Conservation (phyloP, 2,797 vertebrate genomes). For the Lagodon rhomboides region DNA sequence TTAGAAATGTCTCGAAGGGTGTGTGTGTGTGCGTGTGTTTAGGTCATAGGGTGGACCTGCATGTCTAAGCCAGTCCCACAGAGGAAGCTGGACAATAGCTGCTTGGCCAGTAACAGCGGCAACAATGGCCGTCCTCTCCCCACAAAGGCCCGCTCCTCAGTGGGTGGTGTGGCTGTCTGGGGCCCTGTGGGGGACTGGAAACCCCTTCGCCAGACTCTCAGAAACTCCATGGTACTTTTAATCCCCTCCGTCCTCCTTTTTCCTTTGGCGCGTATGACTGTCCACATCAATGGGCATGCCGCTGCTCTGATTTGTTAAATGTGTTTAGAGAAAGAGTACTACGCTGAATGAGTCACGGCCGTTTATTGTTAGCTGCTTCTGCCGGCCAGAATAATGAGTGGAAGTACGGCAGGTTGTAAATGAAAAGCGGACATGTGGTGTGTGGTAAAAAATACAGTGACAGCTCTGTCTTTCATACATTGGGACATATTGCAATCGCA, state of each 20-base stretch:
- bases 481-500: not conserved
- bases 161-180: slow-evolving; percentile 76
- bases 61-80: slow-evolving; percentile 70
- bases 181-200: slow-evolving; percentile 63
- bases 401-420: not conserved
- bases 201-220: slow-evolving; percentile 40
- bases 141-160: slow-evolving; percentile 76
- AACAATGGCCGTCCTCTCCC: slow-evolving; percentile 79
- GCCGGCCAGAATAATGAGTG: not conserved
- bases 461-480: not conserved
- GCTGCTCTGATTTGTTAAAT: not conserved
- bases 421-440: not conserved
- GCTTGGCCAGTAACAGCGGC: slow-evolving; percentile 73
- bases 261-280: not conserved
- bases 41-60: slow-evolving; percentile 79
- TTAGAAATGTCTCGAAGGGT: slow-evolving; percentile 72
- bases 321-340: not conserved
- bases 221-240: slow-evolving; percentile 4
- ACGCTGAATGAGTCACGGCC: slow-evolving; percentile 11
- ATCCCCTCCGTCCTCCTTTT: not conserved
- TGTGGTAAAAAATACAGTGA: not conserved
- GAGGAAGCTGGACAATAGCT: slow-evolving; percentile 83
- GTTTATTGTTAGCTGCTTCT: not conserved
- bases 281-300: not conserved
- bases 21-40: slow-evolving; percentile 41